phyloP scores from a whole-genome alignment of 2,888 invertebrate genomes.

The Glaucopsyche alexis region DNA sequence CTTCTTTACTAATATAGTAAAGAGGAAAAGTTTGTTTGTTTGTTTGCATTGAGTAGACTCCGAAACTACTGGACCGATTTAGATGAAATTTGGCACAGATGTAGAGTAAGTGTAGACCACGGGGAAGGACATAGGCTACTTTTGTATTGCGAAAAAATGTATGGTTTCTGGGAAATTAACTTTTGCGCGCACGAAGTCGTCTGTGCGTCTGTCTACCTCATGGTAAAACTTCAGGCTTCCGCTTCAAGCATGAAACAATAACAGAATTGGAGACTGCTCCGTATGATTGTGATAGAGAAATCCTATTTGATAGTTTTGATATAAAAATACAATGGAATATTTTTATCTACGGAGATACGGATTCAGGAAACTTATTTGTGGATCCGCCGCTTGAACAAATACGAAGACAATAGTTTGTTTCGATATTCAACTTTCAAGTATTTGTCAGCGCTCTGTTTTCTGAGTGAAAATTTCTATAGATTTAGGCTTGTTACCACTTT shows the following conservation, averaged over 20 bases:
- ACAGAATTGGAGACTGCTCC: not conserved
- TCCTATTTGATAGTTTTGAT: not conserved
- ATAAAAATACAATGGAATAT: conserved; percentile 1
- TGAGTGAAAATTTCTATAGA: not conserved
- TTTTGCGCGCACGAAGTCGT: too few species aligned
- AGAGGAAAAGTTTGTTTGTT: too few species aligned
- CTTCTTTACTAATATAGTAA: too few species aligned
- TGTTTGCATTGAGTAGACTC: too few species aligned
- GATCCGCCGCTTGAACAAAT: not conserved
- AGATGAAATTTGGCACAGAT: too few species aligned
- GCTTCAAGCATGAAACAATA: not conserved
- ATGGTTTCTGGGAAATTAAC: too few species aligned
- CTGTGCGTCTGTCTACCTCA: too few species aligned
- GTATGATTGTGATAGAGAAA: not conserved
- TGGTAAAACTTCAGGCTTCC: too few species aligned
- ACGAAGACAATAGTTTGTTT: not conserved
- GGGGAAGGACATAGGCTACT: too few species aligned
- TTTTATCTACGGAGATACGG: not conserved
- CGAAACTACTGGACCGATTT: too few species aligned
- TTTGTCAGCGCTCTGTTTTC: not conserved
- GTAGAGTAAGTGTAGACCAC: too few species aligned
- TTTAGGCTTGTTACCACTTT: not conserved
- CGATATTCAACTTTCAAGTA: not conserved
- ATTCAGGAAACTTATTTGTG: not conserved
- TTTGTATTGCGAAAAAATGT: too few species aligned